phyloP scores from a whole-genome alignment of 2,888 invertebrate species.

The Ormia ochracea region DNA sequence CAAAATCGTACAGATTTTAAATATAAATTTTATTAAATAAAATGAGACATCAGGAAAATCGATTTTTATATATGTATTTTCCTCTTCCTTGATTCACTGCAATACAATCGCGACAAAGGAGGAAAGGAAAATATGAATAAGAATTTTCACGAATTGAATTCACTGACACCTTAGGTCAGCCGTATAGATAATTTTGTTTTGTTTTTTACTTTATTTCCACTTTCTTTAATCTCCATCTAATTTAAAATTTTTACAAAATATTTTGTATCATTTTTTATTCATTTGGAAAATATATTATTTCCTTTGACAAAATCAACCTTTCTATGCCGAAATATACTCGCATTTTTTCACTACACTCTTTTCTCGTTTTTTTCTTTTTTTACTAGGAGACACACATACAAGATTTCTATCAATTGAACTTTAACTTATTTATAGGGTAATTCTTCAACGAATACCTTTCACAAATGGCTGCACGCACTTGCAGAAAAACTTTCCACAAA shows the following conservation, averaged over 20 bases:
- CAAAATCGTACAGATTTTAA: slow-evolving; percentile 18
- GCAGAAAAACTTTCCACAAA: slow-evolving; percentile 66
- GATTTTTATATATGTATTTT: slow-evolving; percentile 54
- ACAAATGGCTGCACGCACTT: slow-evolving; percentile 65
- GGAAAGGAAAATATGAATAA: slow-evolving; percentile 44
- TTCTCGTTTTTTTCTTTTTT: slow-evolving; percentile 64
- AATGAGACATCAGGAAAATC: slow-evolving; percentile 61
- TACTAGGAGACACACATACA: slow-evolving; percentile 36
- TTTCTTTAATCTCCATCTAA: slow-evolving; percentile 1
- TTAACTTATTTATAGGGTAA: slow-evolving; percentile 62
- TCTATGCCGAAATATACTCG: slow-evolving; percentile 64
- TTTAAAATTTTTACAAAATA: not conserved
- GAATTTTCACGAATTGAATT: slow-evolving; percentile 58
- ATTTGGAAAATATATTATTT: not conserved
- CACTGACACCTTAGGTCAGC: slow-evolving; percentile 58
- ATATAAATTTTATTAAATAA: slow-evolving; percentile 47
- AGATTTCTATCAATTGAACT: slow-evolving; percentile 62
- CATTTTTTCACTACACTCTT: slow-evolving; percentile 68
- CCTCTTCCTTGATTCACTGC: slow-evolving; percentile 38
- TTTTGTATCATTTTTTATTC: not conserved
- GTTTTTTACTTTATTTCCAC: slow-evolving; percentile 15
- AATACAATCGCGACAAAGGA: slow-evolving; percentile 27
- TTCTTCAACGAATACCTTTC: slow-evolving; percentile 63
- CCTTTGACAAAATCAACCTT: slow-evolving; percentile 31
- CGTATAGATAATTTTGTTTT: slow-evolving; percentile 56